A percentile compares a stretch with the other conserved stretches of the same genome.
These are phyloP conservation scores for Melieria omissa DNA, from an alignment of 2,888 invertebrate species.

Conservation along the genomic window DNA sequence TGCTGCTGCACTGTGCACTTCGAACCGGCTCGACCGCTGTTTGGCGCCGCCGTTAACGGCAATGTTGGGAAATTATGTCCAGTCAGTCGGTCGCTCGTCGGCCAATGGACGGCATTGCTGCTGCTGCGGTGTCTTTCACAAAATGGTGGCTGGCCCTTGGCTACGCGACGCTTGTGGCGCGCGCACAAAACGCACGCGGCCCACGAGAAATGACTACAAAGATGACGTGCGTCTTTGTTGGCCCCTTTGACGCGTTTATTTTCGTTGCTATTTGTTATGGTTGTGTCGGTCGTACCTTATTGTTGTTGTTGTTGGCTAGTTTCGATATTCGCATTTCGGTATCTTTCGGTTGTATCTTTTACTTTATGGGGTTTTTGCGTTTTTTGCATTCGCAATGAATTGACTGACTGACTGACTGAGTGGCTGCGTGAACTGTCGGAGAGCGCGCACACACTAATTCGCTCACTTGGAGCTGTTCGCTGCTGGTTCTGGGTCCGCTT, in stretches of 20 bases:
- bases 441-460: constrained; percentile 12
- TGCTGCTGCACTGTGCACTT: constrained; percentile 7
- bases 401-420: constrained; percentile 17
- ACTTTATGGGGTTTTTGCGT: constrained; percentile 13
- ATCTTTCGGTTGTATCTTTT: constrained; percentile 6
- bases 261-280: not conserved
- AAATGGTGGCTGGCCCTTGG: constrained; percentile 39
- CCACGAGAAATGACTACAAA: constrained; percentile 14
- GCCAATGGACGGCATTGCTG: constrained; percentile 41
- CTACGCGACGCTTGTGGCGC: constrained; percentile 31
- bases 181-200: constrained; percentile 42
- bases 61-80: constrained; percentile 12
- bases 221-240: constrained; percentile 6
- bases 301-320: constrained; percentile 8
- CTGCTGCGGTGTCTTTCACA: constrained; percentile 33
- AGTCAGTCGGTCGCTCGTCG: constrained; percentile 42
- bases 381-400: constrained; percentile 25
- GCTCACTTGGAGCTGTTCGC: constrained; percentile 10
- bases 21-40: not conserved
- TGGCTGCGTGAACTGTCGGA: not conserved
- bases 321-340: not conserved
- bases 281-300: not conserved
- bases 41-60: constrained; percentile 24
- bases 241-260: not conserved
- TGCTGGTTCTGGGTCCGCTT: not conserved